Percentiles rank a stretch among this genome's conserved stretches.
Conservation (phyloP, 2,113 vertebrate species). For the Corythoichthys intestinalis region DNA sequence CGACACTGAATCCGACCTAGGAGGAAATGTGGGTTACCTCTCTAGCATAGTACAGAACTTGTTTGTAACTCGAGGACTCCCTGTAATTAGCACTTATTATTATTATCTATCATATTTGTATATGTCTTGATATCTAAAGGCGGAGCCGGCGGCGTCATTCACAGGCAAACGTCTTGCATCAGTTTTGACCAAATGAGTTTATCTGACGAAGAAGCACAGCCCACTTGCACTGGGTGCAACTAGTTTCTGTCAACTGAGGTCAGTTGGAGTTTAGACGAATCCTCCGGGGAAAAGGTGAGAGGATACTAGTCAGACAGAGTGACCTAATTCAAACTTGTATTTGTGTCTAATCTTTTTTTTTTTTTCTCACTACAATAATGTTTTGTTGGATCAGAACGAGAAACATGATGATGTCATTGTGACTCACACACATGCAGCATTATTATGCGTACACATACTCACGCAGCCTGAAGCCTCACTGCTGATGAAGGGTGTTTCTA, state of each 20-base stretch:
- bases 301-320: not conserved
- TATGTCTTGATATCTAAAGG: no score
- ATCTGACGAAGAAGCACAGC: not conserved
- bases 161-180: no score
- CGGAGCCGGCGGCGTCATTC: no score
- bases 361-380: not conserved
- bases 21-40: no score
- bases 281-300: slow-evolving; percentile 9
- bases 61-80: no score
- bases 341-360: slow-evolving; percentile 17
- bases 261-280: slow-evolving; percentile 21
- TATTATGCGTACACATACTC: slow-evolving; percentile 14
- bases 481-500: slow-evolving; percentile 46
- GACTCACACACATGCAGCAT: slow-evolving; percentile 10
- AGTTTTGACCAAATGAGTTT: not conserved
- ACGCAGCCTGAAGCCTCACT: slow-evolving; percentile 39
- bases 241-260: slow-evolving; percentile 10
- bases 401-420: slow-evolving; percentile 50
- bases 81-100: no score
- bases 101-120: no score
- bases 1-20: no score
- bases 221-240: not conserved
- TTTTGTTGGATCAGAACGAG: slow-evolving; percentile 42
- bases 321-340: slow-evolving; percentile 24
- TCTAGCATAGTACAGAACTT: no score